Conservation (phyloP, 2,888 invertebrate genomes). For the Xanthorhoe spadicearia region DNA sequence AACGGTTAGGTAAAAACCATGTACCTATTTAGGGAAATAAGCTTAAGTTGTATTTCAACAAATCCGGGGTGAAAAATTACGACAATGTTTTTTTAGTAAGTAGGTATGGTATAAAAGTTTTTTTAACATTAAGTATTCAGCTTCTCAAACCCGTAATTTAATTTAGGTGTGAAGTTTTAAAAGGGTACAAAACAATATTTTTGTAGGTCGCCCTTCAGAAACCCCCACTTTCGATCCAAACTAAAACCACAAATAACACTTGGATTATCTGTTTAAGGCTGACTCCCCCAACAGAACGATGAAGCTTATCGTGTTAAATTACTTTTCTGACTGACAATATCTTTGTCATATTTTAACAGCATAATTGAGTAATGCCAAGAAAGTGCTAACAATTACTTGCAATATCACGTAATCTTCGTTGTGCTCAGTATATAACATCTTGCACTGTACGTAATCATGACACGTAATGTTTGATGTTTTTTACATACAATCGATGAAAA, state of each 20-base stretch:
- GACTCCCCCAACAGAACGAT: background rate
- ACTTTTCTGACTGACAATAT: background rate
- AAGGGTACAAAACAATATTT: too few species aligned
- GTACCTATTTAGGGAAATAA: conserved; percentile 24
- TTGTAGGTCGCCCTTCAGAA: too few species aligned
- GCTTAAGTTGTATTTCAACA: conserved; percentile 3
- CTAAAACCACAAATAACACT: too few species aligned
- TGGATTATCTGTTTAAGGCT: too few species aligned
- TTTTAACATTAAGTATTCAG: too few species aligned
- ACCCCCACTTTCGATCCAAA: too few species aligned
- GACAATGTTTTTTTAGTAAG: too few species aligned
- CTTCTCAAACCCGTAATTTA: too few species aligned
- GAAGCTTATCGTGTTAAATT: background rate
- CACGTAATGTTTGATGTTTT: conserved; percentile 29
- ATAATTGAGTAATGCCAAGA: background rate
- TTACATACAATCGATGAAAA: conserved; percentile 17
- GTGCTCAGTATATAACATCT: conserved; percentile 9
- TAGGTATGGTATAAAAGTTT: too few species aligned
- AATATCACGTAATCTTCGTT: conserved; percentile 17
- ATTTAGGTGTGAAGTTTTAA: too few species aligned
- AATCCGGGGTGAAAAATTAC: too few species aligned
- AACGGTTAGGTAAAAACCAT: conserved; percentile 34
- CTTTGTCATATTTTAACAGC: background rate
- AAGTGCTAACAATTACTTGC: background rate
- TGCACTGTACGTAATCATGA: conserved; percentile 22